These are phyloP conservation scores for Passerina amoena DNA, from an alignment of 2,113 vertebrate genomes.

Conservation along the genomic window DNA sequence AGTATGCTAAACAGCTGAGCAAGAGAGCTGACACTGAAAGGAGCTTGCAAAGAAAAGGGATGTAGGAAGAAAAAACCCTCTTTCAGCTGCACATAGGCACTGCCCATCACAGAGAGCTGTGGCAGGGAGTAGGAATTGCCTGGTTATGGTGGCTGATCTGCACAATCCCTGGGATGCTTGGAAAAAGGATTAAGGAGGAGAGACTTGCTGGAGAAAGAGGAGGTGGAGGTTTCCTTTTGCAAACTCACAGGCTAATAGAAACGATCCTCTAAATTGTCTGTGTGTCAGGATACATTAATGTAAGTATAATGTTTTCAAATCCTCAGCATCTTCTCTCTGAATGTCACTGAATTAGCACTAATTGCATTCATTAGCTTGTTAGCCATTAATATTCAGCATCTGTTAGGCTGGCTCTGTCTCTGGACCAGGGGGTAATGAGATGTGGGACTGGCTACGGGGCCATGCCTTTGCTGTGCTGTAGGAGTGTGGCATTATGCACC, in stretches of 20 bases:
- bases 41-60: not conserved
- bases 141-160: not conserved
- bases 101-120: not conserved
- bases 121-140: not conserved
- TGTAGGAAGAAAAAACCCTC: not conserved
- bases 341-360: not conserved
- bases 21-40: not conserved
- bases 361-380: not conserved
- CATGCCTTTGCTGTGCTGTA: not conserved
- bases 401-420: not conserved
- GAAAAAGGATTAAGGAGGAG: slow-evolving; percentile 1
- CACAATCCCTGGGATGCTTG: not conserved
- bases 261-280: slow-evolving; percentile 13
- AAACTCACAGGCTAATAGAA: not conserved
- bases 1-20: not conserved
- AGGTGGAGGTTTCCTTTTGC: not conserved
- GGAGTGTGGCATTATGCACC: not conserved
- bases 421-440: not conserved
- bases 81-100: not conserved
- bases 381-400: not conserved
- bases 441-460: not conserved
- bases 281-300: slow-evolving; percentile 5
- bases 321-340: not conserved
- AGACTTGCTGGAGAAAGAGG: not conserved
- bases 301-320: slow-evolving; percentile 14